Evolutionary conservation across 2,888 invertebrate genomes (phyloP).

Genomic region (Diachrysia chrysitis): DNA sequence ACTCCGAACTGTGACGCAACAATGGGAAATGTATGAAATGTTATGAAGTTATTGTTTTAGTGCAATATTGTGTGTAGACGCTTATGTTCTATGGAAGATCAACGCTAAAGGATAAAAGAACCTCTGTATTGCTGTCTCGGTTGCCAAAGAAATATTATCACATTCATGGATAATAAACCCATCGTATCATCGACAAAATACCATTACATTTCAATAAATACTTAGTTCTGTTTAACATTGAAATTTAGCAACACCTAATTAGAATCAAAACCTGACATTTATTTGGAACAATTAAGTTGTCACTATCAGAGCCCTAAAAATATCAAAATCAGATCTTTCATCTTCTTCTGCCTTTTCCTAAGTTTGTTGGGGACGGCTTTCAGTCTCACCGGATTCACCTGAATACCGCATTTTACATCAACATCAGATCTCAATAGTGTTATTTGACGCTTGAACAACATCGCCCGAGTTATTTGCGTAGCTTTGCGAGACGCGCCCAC

Average conservation of each 20-base stretch:
- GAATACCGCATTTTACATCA: too few species aligned
- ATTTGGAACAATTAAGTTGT: not conserved
- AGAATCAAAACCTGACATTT: not conserved
- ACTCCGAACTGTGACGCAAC: constrained; percentile 67
- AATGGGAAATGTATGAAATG: constrained; percentile 63
- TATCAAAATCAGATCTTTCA: not conserved
- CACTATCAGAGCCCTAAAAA: not conserved
- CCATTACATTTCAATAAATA: not conserved
- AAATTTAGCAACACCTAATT: not conserved
- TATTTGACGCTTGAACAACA: constrained; percentile 37
- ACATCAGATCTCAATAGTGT: not conserved
- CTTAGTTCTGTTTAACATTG: not conserved
- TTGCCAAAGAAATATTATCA: not conserved
- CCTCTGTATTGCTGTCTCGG: not conserved
- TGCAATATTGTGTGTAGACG: constrained; percentile 26
- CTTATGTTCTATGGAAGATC: not conserved
- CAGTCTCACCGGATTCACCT: too few species aligned
- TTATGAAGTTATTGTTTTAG: constrained; percentile 57
- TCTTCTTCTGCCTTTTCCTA: too few species aligned
- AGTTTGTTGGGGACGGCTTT: too few species aligned
- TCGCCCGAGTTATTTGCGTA: constrained; percentile 34
- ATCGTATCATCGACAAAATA: too few species aligned
- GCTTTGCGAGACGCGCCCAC: constrained; percentile 45
- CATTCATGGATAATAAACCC: not conserved
- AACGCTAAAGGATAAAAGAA: not conserved